These are phyloP conservation scores for Trachythela sp. DNA, from an alignment of 64 coral and sea anemone genomes.

Conservation along the genomic window DNA sequence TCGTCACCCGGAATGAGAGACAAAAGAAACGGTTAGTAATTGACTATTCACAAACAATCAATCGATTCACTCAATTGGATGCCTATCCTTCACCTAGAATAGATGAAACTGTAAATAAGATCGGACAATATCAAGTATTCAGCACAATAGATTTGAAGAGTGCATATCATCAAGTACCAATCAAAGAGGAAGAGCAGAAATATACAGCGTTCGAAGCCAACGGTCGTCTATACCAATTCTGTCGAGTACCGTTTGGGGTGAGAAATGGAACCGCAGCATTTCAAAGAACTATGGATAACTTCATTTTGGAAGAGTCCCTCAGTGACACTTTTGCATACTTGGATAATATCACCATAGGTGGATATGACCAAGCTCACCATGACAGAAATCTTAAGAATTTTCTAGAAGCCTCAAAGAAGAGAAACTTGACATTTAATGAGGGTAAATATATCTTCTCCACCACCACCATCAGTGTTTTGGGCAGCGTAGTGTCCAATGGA, in stretches of 20 bases:
- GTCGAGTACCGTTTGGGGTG: not conserved
- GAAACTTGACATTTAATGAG: not conserved
- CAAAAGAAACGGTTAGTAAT: no score
- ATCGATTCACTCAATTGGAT: no score
- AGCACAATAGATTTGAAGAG: no score
- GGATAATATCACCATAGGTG: no score
- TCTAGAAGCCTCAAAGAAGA: not conserved
- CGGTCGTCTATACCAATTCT: not conserved
- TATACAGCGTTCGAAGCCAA: not conserved
- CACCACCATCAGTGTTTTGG: not conserved
- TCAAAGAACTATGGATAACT: not conserved
- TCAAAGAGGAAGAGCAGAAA: not conserved
- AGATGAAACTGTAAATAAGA: no score
- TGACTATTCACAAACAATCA: no score
- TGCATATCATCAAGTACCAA: no score
- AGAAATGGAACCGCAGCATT: not conserved
- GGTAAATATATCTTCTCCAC: not conserved
- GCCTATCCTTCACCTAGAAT: no score
- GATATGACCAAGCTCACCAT: not conserved
- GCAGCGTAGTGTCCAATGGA: not conserved
- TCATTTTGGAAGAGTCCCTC: not conserved
- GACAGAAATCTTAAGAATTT: not conserved
- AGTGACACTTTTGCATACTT: no score
- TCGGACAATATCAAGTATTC: no score
- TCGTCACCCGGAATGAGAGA: no score